Conservation (phyloP, 2,797 vertebrate genomes). For the Novumbra hubbsi region DNA sequence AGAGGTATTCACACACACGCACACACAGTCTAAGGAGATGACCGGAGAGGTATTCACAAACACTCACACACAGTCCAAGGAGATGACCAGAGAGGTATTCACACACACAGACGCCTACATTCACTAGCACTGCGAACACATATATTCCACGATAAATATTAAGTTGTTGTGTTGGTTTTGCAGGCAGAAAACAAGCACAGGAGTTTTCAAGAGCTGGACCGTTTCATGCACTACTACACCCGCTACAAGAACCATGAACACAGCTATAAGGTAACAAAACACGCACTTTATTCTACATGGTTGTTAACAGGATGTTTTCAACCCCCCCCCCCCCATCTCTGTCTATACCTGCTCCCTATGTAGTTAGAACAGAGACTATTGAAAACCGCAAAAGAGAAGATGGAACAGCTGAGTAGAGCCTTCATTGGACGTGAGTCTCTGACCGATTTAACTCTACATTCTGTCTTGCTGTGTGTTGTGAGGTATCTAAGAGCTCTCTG, state of each 20-base stretch:
- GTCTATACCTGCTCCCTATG: constrained; percentile 11
- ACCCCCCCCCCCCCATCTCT: background rate
- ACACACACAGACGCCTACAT: background rate
- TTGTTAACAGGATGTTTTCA: background rate
- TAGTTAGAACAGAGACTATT: constrained; percentile 96
- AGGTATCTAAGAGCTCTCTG: background rate
- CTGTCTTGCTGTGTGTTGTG: background rate
- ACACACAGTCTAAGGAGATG: background rate
- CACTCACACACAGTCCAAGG: background rate
- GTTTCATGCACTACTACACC: constrained; percentile 99
- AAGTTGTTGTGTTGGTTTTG: constrained; percentile 24
- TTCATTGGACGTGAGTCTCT: constrained; percentile 87
- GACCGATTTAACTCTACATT: background rate
- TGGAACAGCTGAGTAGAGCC: constrained; percentile 97
- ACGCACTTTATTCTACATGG: background rate
- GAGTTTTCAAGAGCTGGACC: constrained; percentile 96
- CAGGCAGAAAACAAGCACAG: constrained; percentile 99
- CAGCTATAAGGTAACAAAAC: constrained; percentile 87
- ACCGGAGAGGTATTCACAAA: background rate
- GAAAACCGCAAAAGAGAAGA: constrained; percentile 99
- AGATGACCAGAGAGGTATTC: no score
- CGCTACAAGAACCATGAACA: constrained; percentile 99
- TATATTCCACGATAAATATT: background rate
- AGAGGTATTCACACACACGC: constrained; percentile 75
- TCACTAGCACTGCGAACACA: background rate